Evolutionary conservation across 1,140 invertebrate genomes (phyloP).

Genomic region (Caenorhabditis brenneri): DNA sequence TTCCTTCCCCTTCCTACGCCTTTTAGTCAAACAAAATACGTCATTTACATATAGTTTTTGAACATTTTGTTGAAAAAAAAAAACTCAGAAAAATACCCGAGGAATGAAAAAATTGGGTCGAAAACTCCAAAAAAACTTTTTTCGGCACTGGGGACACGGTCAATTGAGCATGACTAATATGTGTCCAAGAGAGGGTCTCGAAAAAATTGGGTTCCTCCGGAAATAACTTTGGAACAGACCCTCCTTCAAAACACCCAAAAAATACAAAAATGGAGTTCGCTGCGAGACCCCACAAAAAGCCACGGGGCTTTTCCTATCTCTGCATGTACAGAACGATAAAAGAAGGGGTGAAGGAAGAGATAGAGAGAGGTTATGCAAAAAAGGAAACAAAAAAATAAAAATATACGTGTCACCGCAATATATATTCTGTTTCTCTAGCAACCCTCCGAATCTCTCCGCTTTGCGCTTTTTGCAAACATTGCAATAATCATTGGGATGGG

Average conservation of each 20-base stretch:
- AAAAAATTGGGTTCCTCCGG: too few relatives aligned
- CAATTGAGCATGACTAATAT: constrained; percentile 25
- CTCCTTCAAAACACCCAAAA: too few relatives aligned
- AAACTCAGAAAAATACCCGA: not conserved
- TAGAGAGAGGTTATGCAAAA: constrained; percentile 7
- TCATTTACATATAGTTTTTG: not conserved
- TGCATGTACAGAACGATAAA: too few relatives aligned
- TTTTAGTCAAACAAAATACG: constrained; percentile 5
- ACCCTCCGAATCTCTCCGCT: not conserved
- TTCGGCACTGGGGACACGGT: not conserved
- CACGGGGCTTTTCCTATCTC: too few relatives aligned
- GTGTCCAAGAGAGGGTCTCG: too few relatives aligned
- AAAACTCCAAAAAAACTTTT: not conserved
- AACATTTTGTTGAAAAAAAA: not conserved
- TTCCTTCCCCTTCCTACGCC: not conserved
- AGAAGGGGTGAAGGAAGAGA: too few relatives aligned
- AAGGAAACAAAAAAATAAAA: too few relatives aligned
- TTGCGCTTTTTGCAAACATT: not conserved
- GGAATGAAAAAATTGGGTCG: not conserved
- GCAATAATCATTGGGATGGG: not conserved
- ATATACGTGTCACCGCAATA: not conserved
- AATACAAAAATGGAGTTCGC: too few relatives aligned
- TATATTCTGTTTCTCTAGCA: not conserved
- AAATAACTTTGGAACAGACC: too few relatives aligned
- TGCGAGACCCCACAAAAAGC: too few relatives aligned